These are phyloP conservation scores for Smittia aterrima DNA, from an alignment of 2,888 invertebrate genomes.

Conservation along the genomic window DNA sequence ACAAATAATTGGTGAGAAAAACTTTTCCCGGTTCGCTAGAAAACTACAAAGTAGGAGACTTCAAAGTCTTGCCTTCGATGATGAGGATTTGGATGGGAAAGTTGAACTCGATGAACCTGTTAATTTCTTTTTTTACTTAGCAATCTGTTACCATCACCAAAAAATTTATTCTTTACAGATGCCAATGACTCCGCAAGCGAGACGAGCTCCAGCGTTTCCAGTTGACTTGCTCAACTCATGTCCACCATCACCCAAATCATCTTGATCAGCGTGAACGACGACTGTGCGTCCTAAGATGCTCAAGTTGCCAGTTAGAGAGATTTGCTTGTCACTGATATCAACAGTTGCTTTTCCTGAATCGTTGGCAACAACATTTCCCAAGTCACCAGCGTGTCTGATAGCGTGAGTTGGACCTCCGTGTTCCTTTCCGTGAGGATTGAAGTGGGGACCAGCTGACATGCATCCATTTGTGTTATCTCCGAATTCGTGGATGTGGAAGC, in stretches of 20 bases:
- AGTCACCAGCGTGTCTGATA: constrained; percentile 61
- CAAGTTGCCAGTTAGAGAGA: constrained; percentile 67
- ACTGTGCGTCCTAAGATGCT: constrained; percentile 82
- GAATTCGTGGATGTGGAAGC: constrained; percentile 93
- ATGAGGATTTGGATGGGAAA: background rate
- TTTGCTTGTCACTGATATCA: constrained; percentile 61
- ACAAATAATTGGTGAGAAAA: no score
- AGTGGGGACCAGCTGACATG: constrained; percentile 92
- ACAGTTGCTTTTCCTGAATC: constrained; percentile 49
- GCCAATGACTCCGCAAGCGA: constrained; percentile 40
- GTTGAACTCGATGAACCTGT: constrained; percentile 12
- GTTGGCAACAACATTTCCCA: constrained; percentile 30
- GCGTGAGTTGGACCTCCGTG: constrained; percentile 78
- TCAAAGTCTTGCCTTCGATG: constrained; percentile 1
- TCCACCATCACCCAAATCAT: constrained; percentile 91
- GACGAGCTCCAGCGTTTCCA: constrained; percentile 91
- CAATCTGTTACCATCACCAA: background rate
- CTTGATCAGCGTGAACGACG: constrained; percentile 89
- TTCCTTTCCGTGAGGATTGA: constrained; percentile 76
- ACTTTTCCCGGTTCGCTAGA: background rate
- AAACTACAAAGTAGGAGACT: background rate
- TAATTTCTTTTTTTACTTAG: background rate
- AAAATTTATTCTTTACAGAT: constrained; percentile 37
- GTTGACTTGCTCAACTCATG: constrained; percentile 90
- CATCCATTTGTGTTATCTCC: constrained; percentile 96